Base-by-base conservation (phyloP, 2,888 invertebrate species). In the Cloeon dipterum region DNA sequence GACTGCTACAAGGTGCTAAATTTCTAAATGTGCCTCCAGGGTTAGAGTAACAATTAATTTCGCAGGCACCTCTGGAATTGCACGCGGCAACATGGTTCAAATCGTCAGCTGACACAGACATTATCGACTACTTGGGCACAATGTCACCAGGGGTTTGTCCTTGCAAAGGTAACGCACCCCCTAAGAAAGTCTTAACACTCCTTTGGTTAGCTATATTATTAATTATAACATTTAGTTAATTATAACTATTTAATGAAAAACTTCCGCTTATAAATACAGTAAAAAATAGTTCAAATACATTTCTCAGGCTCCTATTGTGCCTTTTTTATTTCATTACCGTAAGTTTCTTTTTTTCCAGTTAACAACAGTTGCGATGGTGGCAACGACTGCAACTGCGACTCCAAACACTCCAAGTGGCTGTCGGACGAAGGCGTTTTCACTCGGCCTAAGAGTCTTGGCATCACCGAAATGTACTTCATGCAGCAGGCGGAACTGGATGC, bases 71-170 rank as follows among this genome's bases (percentile, higher is more conserved):
- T 2, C 54, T 89, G 42, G 83, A 83, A 42, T 56, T 86, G 8
- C 83, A 85, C 49, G 82, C 83, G 40, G 75, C 81, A 2, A 83
- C 86, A 0, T 86, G 86, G 85, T 85, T 88, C 50, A 68, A 74
- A 38, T 81, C 82, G 4, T 85, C 86, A 0, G 70, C 73, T 3
- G 65, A 65, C 38, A 75, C 74, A 49, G 70, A 72, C 39, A 75
- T 79, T 1, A 77, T 86, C 1, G 83, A 85, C 53, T 77, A 70
- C 49, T 68, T 88, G 46, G 88, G 86, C 10, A 46, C 50, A 39
- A 43, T 45, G 33, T 44, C 43, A 35, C 50, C 61, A 26, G 65
- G 64, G 4, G 57, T 61, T 2, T 67, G 66, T 44, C 63, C 61
- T 17, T 69, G 69, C 47, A 61, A 62, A 46, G 58, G 62, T 61